These are phyloP conservation scores for Salvelinus fontinalis DNA, from an alignment of 2,113 vertebrate genomes.

Conservation along the genomic window DNA sequence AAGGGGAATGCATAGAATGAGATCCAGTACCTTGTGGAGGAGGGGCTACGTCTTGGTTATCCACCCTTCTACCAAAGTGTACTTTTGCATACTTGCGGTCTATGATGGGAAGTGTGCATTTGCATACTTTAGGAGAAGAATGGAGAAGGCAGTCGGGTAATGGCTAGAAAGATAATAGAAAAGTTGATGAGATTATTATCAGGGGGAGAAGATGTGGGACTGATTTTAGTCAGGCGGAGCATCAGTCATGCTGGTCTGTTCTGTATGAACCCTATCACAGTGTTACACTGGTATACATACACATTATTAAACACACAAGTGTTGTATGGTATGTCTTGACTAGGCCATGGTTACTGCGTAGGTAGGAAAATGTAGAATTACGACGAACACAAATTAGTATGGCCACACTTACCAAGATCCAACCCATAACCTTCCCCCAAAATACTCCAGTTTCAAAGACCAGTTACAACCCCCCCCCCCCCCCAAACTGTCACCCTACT, in stretches of 20 bases:
- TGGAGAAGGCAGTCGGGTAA: background rate
- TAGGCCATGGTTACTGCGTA: background rate
- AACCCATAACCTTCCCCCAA: background rate
- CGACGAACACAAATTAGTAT: background rate
- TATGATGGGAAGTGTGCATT: too few relatives aligned
- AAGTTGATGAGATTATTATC: background rate
- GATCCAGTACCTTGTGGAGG: background rate
- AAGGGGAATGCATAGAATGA: background rate
- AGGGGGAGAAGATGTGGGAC: background rate
- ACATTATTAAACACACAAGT: background rate
- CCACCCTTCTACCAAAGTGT: background rate
- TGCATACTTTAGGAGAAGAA: too few relatives aligned
- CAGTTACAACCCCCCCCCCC: background rate
- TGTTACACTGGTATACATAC: background rate
- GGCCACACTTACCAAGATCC: background rate
- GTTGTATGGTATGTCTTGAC: constrained; percentile 15
- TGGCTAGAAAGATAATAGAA: background rate
- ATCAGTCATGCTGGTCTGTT: constrained; percentile 63
- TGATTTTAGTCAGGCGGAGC: constrained; percentile 42
- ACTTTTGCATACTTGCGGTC: too few relatives aligned
- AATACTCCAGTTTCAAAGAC: background rate
- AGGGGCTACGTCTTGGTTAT: background rate
- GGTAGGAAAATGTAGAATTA: background rate
- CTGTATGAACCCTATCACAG: constrained; percentile 8
- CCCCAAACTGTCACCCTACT: background rate